Evolutionary conservation across 2,888 invertebrate species (phyloP), one percentile per base, ranked within the genome.

Genomic region (Ariolimax columbianus): DNA sequence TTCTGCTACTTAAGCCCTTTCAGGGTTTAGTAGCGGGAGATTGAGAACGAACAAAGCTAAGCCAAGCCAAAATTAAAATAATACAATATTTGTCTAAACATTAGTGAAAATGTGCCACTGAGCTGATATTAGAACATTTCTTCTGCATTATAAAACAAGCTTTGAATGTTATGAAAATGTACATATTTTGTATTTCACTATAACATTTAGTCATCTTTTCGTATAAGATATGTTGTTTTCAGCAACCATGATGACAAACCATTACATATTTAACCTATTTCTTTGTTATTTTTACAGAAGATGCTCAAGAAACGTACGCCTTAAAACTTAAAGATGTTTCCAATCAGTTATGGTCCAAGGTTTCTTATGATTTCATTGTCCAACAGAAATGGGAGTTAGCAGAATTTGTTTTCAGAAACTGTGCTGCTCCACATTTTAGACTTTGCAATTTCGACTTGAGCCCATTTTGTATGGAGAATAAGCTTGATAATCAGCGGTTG

Each of bases 281-380:
- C 17, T 77, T 26, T 43, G 4, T 85, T 83, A 36, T 33, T 55
- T 72, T 63, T 40, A 14, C 82, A 86, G 82, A 68, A 43, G 59
- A 77, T 38, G 47, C 36, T 55, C 86, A 78, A 33, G 70, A 82
- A 1, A 6, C 68, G 17, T 14, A 36, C 36, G 78, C 86, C 47
- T 79, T 73, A 36, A 72, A 87, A 2, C 83, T 89, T 23, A 86
- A 88, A 23, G 78, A 63, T 23, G 84, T 85, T 7, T 81, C 86
- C 7, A 84, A 87, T 33, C 87, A 89, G 23, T 38, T 88, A 3
- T 91, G 91, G 91, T 88, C 89, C 26, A 77, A 84, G 43, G 86
- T 89, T 0, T 77, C 88, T 40, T 90, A 90, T 70, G 87, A 89
- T 59, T 86, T 89, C 63, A 66, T 79, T 47, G 33, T 19, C 36